Conservation (phyloP, 2,113 vertebrate species). For the Corythornis madagascariensis region DNA sequence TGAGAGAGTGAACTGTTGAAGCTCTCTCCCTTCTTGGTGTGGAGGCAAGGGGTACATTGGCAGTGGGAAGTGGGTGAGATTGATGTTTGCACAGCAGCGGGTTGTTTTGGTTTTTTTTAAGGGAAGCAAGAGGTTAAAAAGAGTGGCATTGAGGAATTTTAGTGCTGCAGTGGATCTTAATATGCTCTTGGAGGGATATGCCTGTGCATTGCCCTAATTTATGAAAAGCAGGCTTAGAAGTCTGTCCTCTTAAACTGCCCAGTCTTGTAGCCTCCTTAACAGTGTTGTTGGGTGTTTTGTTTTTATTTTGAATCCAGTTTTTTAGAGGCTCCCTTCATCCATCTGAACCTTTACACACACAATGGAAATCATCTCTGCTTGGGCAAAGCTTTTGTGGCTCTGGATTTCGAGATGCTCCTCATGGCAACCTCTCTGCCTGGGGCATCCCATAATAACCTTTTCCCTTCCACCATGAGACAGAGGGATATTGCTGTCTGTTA, state of each 20-base stretch:
- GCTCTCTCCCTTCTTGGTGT: neutral
- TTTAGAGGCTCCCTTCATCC: neutral
- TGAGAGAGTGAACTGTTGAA: accelerated
- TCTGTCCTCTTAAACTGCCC: neutral
- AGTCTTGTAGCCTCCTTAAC: neutral
- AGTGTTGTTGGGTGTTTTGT: neutral
- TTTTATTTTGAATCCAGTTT: neutral
- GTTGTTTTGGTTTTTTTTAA: neutral
- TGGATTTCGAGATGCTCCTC: accelerated
- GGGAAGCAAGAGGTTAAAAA: neutral
- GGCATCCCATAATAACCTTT: neutral
- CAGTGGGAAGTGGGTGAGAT: neutral
- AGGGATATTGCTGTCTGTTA: neutral
- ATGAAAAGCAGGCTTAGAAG: neutral
- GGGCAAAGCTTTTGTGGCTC: neutral
- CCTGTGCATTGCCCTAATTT: accelerated
- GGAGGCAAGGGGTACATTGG: neutral
- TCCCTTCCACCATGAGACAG: neutral
- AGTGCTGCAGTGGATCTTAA: neutral
- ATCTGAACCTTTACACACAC: neutral
- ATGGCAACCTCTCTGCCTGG: neutral
- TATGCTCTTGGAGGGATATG: neutral
- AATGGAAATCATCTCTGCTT: neutral
- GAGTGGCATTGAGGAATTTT: neutral
- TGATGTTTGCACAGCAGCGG: no score